Evolutionary conservation across 2,888 invertebrate genomes (phyloP).

Genomic region (Geotrupes spiniger): DNA sequence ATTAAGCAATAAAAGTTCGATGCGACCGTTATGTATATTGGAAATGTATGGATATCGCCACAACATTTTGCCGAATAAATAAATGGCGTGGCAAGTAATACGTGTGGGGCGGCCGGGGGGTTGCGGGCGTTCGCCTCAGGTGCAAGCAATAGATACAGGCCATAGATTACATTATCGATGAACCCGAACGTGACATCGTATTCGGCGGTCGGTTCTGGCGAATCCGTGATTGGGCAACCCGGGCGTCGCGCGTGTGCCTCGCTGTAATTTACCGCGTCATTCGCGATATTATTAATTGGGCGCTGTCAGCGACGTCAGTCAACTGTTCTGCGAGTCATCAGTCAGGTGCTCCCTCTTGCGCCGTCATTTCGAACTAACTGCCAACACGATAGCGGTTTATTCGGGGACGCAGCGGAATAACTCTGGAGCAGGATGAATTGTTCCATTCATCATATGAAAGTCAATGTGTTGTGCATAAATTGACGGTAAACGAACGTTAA

Average conservation of each 20-base stretch:
- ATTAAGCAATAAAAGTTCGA: constrained; percentile 35
- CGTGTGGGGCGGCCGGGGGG: constrained; percentile 21
- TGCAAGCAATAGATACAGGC: constrained; percentile 31
- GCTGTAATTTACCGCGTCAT: constrained; percentile 30
- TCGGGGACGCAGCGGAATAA: constrained; percentile 9
- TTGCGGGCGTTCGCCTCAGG: constrained; percentile 24
- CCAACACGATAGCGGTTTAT: too few relatives aligned
- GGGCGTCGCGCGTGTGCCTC: background rate
- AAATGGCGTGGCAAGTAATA: constrained; percentile 36
- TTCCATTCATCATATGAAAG: too few relatives aligned
- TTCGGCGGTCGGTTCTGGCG: constrained; percentile 17
- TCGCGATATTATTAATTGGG: constrained; percentile 39
- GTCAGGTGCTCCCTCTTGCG: constrained; percentile 28
- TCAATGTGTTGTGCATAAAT: too few relatives aligned
- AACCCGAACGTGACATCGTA: constrained; percentile 30
- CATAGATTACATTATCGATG: constrained; percentile 43
- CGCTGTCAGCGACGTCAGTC: constrained; percentile 37
- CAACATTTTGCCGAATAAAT: constrained; percentile 28
- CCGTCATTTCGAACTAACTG: constrained; percentile 6
- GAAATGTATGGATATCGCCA: constrained; percentile 35
- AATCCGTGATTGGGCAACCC: background rate
- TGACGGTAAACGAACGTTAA: too few relatives aligned
- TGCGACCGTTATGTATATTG: constrained; percentile 33
- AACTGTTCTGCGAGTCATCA: constrained; percentile 34
- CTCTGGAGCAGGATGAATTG: background rate